phyloP scores from a whole-genome alignment of 2,113 vertebrate species.

The Caranx ignobilis region DNA sequence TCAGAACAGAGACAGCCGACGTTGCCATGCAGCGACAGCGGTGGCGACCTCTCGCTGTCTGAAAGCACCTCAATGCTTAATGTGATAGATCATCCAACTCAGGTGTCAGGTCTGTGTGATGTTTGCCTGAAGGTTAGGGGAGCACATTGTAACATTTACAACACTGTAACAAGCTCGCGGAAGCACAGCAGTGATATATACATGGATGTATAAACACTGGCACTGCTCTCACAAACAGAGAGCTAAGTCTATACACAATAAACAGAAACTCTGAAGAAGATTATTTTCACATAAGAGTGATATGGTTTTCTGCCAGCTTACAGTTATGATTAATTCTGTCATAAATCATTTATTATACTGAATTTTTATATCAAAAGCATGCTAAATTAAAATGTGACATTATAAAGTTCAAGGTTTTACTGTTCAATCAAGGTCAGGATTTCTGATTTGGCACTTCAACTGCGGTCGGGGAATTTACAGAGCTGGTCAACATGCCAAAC shows the following conservation, averaged over 20 bases:
- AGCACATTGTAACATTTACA: neutral
- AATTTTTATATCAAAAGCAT: neutral
- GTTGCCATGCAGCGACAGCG: no score
- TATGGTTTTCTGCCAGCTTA: neutral
- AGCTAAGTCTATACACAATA: neutral
- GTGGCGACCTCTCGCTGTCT: neutral
- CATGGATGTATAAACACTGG: neutral
- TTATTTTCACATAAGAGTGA: neutral
- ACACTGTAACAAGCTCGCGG: neutral
- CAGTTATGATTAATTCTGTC: neutral
- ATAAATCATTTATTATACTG: neutral
- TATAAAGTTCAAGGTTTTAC: neutral
- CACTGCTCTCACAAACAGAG: no score
- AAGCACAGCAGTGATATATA: neutral
- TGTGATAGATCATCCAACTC: slow-evolving; percentile 8
- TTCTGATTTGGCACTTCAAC: neutral
- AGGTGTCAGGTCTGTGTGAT: neutral
- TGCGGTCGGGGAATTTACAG: neutral
- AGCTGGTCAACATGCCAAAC: slow-evolving; percentile 32
- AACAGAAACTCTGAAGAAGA: no score
- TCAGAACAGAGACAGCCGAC: no score
- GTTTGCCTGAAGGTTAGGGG: neutral
- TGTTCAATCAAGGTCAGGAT: neutral
- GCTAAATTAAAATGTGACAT: neutral
- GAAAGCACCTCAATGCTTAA: neutral